Base-by-base conservation (phyloP, 2,797 vertebrate genomes). In the Phylloscopus collybita region DNA sequence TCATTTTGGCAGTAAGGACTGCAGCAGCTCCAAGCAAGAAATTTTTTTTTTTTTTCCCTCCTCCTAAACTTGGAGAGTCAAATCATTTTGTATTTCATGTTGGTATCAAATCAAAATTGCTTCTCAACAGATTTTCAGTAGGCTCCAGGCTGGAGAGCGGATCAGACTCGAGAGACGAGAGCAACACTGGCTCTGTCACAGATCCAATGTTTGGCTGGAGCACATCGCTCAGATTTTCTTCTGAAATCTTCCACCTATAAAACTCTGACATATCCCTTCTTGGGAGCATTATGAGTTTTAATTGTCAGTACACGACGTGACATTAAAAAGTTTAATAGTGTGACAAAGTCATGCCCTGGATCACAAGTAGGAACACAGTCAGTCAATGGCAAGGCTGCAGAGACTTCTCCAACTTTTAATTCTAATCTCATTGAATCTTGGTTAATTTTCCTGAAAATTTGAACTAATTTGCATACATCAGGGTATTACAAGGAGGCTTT, bases 81-180 rank as follows among this genome's bases (percentile, higher is more conserved):
- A 92, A 79, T 47, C 86, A 78, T 88, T 95, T 95, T 92, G 59
- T 95, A 86, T 92, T 95, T 95, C 80, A 57, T 81, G 71, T 90
- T 93, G 90, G 83, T 94, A 72, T 92, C 83, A 90, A 88, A 92
- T 92, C 95, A 95, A 93, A 92, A 86, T 73, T 74, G 49, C 94
- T 94, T 92, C 92, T 95, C 88, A 94, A 92, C 93, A 97, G 96
- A 94, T 95, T 95, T 96, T 96, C 88, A 88, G 94, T 94, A 94
- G 94, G 93, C 88, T 95, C 57, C 81, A 83, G 94, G 93, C 94
- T 96, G 92, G 71, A 95, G 93, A 93, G 84, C 42, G 6, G 94
- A 95, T 95, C 95, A 95, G 93, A 95, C 93, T 94, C 9, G 93
- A 96, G 96, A 96, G 95, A 95, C 95, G 14, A 90, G 94, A 95